Base-by-base conservation (phyloP, 2,888 invertebrate genomes). In the Camptogramma bilineatum region DNA sequence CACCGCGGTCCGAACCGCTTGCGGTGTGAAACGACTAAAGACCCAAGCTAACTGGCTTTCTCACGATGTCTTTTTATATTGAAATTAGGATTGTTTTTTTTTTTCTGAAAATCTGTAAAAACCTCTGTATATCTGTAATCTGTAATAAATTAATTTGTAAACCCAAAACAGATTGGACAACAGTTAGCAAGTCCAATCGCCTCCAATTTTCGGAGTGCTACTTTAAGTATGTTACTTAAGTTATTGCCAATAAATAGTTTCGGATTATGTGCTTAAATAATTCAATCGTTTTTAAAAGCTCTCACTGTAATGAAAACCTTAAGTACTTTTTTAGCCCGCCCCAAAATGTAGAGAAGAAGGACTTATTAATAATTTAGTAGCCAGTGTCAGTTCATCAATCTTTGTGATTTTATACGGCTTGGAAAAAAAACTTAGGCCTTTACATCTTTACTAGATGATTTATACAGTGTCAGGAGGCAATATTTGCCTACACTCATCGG, bases 201-300 rank as follows among this genome's bases (percentile, higher is more conserved):
- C 16, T 31, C n/a, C 18, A 52, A 58, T 52, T 44, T 21, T 2
- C 16, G 19, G 46, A 52, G 52, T 59, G 59, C 31, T 19, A 47
- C 46, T 46, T 28, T 16, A 46, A 52, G 16, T 19, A 34, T 47
- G 44, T 16, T 16, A 47, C 34, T 19, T 34, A 60, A 60, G 48
- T 60, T 60, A 53, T 47, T 48, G 53, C 39, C 48, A 2, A 56
- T 64, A 51, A 64, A 64, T 64, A 60, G 48, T 52, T 52, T 28
- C 7, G 17, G 8, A 47, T 19, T 44, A 48, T 28, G 34, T 39
- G 13, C 34, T 39, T 39, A 39, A 34, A 39, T n/a, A n/a, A 52
- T 31, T 59, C 18, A 54, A 61, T 61, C 28, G 18, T 31, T 50
- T 54, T 34, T 34, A 58, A 62, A 58, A 51, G 54, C 47, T 28